A percentile compares a stretch with the other conserved stretches of the same genome.
These are phyloP conservation scores for Atherinosoma microstoma DNA, from an alignment of 2,797 vertebrate genomes.

Conservation along the genomic window DNA sequence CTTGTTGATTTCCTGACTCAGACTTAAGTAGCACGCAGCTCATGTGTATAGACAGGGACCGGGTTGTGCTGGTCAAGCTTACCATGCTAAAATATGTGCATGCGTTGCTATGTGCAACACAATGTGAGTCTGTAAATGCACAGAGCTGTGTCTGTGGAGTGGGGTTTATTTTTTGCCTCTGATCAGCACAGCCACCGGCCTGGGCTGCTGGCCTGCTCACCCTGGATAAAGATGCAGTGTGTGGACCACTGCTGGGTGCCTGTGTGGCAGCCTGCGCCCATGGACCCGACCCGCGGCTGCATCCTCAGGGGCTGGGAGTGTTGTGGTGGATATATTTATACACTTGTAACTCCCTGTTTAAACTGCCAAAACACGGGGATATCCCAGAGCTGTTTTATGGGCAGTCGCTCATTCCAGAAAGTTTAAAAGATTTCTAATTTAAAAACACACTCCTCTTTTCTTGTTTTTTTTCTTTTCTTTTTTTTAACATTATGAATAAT, in stretches of 20 bases:
- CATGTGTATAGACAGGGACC: slow-evolving; percentile 70
- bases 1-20: slow-evolving; percentile 67
- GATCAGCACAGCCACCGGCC: slow-evolving; percentile 68
- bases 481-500: background rate
- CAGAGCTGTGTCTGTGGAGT: slow-evolving; percentile 81
- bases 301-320: slow-evolving; percentile 1
- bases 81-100: slow-evolving; percentile 78
- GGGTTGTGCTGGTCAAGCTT: slow-evolving; percentile 74
- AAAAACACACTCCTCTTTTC: background rate
- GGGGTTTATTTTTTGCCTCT: slow-evolving; percentile 77
- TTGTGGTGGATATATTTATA: slow-evolving; percentile 43
- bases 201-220: slow-evolving; percentile 55
- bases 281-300: slow-evolving; percentile 31
- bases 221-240: slow-evolving; percentile 82
- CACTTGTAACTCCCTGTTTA: slow-evolving; percentile 46
- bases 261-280: slow-evolving; percentile 48
- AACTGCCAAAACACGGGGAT: slow-evolving; percentile 64
- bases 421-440: slow-evolving; percentile 24
- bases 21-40: slow-evolving; percentile 55
- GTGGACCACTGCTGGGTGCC: slow-evolving; percentile 57
- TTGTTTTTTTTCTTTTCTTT: background rate
- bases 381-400: slow-evolving; percentile 55
- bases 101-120: slow-evolving; percentile 75
- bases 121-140: slow-evolving; percentile 80
- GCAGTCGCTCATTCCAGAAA: slow-evolving; percentile 20